These are phyloP conservation scores for Parascotia fuliginaria DNA, from an alignment of 2,888 invertebrate species.

Conservation along the genomic window DNA sequence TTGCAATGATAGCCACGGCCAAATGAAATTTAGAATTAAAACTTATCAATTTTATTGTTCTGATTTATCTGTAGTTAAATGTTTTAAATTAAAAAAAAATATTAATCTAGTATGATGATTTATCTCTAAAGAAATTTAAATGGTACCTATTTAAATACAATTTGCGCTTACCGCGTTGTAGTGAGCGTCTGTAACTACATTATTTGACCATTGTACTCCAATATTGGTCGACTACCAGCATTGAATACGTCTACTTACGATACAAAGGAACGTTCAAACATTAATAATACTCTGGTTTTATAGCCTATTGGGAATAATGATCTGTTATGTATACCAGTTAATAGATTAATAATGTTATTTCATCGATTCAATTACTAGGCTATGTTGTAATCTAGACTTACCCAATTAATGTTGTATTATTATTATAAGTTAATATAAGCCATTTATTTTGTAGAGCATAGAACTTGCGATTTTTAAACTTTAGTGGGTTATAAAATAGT, in stretches of 20 bases:
- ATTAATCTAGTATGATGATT: too few relatives aligned
- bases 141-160: conserved; percentile 22
- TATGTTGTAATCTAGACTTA: not conserved
- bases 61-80: too few relatives aligned
- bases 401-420: too few relatives aligned
- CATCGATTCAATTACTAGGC: conserved; percentile 18
- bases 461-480: too few relatives aligned
- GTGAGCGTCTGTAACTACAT: conserved; percentile 26
- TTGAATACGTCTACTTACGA: conserved; percentile 61
- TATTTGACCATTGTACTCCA: conserved; percentile 75
- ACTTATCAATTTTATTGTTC: too few relatives aligned
- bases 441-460: too few relatives aligned
- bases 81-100: too few relatives aligned
- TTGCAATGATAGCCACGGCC: too few relatives aligned
- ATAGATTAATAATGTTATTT: conserved; percentile 26
- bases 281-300: conserved; percentile 38
- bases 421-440: too few relatives aligned
- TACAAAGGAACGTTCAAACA: conserved; percentile 54
- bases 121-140: too few relatives aligned
- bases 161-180: conserved; percentile 36
- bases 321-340: conserved; percentile 27
- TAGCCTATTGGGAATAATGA: conserved; percentile 34
- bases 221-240: conserved; percentile 65
- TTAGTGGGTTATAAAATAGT: too few relatives aligned
- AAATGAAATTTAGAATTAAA: too few relatives aligned